Evolutionary conservation across 2,888 invertebrate genomes (phyloP).

Genomic region (Netelia melanura): DNA sequence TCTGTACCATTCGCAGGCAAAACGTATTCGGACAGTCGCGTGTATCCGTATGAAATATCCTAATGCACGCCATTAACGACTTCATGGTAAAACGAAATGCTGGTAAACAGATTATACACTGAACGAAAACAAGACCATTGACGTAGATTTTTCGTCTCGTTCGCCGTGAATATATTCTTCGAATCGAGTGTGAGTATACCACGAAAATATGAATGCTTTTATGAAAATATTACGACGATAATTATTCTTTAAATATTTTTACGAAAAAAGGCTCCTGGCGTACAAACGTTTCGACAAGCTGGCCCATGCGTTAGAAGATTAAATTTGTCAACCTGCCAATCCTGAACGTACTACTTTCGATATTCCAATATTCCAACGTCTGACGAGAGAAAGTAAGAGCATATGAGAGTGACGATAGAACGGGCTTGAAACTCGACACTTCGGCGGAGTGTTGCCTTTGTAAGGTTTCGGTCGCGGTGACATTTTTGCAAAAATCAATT

Average conservation of each 20-base stretch:
- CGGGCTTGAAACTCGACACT: conserved; percentile 28
- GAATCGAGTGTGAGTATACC: too few species aligned
- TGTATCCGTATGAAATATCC: too few species aligned
- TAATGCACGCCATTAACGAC: too few species aligned
- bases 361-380: conserved; percentile 26
- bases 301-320: conserved; percentile 17
- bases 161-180: too few species aligned
- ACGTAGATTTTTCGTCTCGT: too few species aligned
- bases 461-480: conserved; percentile 9
- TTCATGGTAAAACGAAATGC: too few species aligned
- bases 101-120: too few species aligned
- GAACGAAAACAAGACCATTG: too few species aligned
- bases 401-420: neutral
- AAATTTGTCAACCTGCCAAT: conserved; percentile 36
- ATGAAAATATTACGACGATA: too few species aligned
- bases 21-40: too few species aligned
- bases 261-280: neutral
- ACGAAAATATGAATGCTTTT: too few species aligned
- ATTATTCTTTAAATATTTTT: too few species aligned
- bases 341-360: neutral
- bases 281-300: conserved; percentile 15
- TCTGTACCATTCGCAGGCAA: neutral
- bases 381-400: conserved; percentile 17
- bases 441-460: neutral
- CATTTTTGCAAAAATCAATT: conserved; percentile 43